Evolutionary conservation across 2,113 vertebrate genomes (phyloP).

Genomic region (Thalassoma bifasciatum): DNA sequence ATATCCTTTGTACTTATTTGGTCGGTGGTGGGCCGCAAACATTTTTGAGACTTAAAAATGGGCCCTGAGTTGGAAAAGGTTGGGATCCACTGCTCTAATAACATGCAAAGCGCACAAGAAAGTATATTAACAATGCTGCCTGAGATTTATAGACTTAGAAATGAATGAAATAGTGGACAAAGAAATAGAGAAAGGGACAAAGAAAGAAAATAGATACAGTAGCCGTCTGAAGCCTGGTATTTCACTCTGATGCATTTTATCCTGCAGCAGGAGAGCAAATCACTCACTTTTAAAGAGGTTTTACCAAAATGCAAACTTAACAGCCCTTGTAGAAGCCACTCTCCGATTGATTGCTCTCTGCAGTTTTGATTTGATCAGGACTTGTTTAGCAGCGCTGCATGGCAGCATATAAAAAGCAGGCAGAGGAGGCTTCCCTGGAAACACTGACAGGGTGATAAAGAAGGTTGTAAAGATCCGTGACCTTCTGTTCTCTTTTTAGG

Average conservation of each 20-base stretch:
- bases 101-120: too few relatives aligned
- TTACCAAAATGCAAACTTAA: background rate
- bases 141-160: too few relatives aligned
- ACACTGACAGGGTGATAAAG: constrained; percentile 27
- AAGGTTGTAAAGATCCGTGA: background rate
- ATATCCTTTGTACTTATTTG: too few relatives aligned
- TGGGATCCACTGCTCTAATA: too few relatives aligned
- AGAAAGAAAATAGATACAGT: too few relatives aligned
- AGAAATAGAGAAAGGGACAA: background rate
- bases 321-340: constrained; percentile 21
- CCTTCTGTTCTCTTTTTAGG: background rate
- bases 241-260: background rate
- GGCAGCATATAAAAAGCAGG: constrained; percentile 11
- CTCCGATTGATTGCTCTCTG: background rate
- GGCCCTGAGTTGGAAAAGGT: too few relatives aligned
- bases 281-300: background rate
- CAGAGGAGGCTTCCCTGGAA: constrained; percentile 1
- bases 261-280: background rate
- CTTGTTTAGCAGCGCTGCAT: constrained; percentile 1
- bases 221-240: background rate
- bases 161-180: background rate
- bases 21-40: too few relatives aligned
- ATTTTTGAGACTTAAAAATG: too few relatives aligned
- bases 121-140: too few relatives aligned
- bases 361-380: constrained; percentile 2